Conservation (phyloP, 2,888 invertebrate genomes). For the Argyra leucocephala region DNA sequence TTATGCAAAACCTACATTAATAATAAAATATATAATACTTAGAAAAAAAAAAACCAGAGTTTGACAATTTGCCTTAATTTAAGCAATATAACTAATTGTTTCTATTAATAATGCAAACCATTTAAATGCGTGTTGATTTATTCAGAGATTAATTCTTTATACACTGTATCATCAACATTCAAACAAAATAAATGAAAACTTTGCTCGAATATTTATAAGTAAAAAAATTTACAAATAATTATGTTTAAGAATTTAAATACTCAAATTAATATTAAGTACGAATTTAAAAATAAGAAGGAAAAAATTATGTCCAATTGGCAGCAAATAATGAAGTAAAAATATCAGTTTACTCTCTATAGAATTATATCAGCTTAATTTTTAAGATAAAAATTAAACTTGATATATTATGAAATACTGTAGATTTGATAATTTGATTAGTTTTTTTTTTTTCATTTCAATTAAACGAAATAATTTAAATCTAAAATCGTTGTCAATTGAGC, state of each 20-base stretch:
- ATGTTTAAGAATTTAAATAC: not conserved
- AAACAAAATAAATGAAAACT: not conserved
- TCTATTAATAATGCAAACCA: not conserved
- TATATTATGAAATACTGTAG: too few relatives aligned
- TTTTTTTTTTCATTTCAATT: too few relatives aligned
- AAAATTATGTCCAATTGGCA: not conserved
- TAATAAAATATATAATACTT: not conserved
- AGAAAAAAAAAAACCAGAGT: not conserved
- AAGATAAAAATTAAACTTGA: too few relatives aligned
- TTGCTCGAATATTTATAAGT: conserved; percentile 1
- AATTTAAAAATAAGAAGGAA: not conserved
- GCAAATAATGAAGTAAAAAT: not conserved
- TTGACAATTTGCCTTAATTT: conserved; percentile 6
- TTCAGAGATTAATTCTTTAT: not conserved
- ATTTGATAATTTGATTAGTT: too few relatives aligned
- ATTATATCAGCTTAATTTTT: too few relatives aligned
- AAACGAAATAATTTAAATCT: not conserved
- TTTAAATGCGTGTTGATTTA: not conserved
- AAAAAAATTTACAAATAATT: not conserved
- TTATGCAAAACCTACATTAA: not conserved
- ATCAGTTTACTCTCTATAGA: too few relatives aligned
- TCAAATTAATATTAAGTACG: not conserved
- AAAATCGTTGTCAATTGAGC: not conserved
- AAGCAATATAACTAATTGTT: not conserved
- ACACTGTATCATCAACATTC: not conserved